Evolutionary conservation across 2,113 vertebrate genomes (phyloP), one percentile per base, ranked within the genome.

Genomic region (Laticauda colubrina): DNA sequence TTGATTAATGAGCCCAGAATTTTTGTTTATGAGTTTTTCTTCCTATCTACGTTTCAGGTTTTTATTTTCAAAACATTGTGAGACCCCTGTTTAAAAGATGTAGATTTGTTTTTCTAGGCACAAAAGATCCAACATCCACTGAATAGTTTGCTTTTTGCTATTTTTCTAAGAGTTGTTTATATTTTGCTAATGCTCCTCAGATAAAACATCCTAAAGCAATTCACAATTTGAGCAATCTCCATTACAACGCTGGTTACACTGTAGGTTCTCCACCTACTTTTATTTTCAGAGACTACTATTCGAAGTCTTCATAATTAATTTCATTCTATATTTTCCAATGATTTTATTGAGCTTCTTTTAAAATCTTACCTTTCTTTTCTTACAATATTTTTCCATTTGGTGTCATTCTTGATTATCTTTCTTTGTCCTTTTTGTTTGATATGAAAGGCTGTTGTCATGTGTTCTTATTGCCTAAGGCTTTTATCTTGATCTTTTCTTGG

Each of bases 11-110:
- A 59, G 75, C 55, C 55, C 48, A 34, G 20, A 3, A 55, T 86
- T 69, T 57, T 21, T 54, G 26, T 0, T 0, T 21, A 45, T 85
- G 12, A 91, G 10, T n/a, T 2, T 34, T 57, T 57, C 34, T 43
- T 90, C 8, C n/a, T 7, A 53, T 85, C 51, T 90, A 61, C 14
- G 3, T 87, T 87, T 53, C 51, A 59, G 64, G 3, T 45, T 81
- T 69, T 23, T 59, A 89, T 39, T 69, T 93, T 95, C 18, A 94
- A 93, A 93, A 75, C 21, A 93, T 20, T 53, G 48, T 48, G 81
- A 55, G n/a, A 85, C 18, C n/a, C 24, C 85, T 21, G 5, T 3
- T 51, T 43, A 29, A 51, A 75, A 92, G 94, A 85, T 1, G 1
- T 45, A 90, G 69, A 61, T 59, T 90, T 89, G 1, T 91, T 54